Base-by-base conservation (phyloP, 1,140 invertebrate genomes). In the Bicyclus anynana region DNA sequence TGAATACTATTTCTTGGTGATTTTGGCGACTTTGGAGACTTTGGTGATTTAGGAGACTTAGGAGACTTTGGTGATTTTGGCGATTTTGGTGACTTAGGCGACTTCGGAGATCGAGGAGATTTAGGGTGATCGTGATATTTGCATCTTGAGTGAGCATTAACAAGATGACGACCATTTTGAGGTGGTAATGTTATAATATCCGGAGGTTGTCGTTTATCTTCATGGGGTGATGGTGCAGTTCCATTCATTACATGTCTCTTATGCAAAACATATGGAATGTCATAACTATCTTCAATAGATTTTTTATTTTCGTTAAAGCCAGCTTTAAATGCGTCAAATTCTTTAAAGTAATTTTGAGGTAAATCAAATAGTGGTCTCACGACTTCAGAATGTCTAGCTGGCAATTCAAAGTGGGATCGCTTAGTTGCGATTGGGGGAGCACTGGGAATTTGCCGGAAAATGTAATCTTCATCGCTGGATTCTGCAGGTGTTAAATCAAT, bases 171-270 rank as follows among this genome's bases (percentile, higher is more conserved):
- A 49, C 72, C 89, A 84, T 72, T 91, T 79, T 72, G 89, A 52
- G 80, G 77, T 20, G 81, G 81, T 29, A 88, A 63, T 67, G 82
- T 84, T 17, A 88, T 77, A 20, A 89, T 92, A 87, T 70, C 91
- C 61, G 70, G 90, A 47, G 76, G 89, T 50, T 78, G 90, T 75
- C 78, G 70, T 54, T 84, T 82, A 54, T 82, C 78, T 23, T 79
- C 76, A 35, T 78, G 89, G 59, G 82, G 89, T 1, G 91, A 90
- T 0, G 93, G 92, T 0, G 93, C 93, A 2, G 94, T 95, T 0
- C 94, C 94, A 74, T 96, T 95, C 93, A 95, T 94, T 5, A 95
- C 91, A 69, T 95, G 94, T 7, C 94, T 89, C 71, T 95, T 96
- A 72, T 95, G 94, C 18, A 96, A 86, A 2, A 94, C 94, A 69